phyloP scores from a whole-genome alignment of 1,140 invertebrate genomes.

The Elysia chlorotica region DNA sequence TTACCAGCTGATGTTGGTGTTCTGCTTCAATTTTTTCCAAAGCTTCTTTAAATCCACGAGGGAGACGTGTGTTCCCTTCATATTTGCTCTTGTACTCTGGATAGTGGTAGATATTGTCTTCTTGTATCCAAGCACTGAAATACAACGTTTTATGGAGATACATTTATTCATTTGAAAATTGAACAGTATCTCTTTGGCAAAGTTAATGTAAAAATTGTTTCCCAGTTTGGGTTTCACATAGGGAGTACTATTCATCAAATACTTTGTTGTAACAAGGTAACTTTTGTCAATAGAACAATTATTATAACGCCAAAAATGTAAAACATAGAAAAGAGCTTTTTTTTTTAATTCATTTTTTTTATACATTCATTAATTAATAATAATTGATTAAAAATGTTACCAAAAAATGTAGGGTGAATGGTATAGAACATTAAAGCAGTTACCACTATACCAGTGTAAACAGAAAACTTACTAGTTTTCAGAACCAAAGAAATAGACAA shows the following conservation, averaged over 20 bases:
- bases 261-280: too few species aligned
- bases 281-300: background rate
- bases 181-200: too few species aligned
- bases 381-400: background rate
- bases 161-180: too few species aligned
- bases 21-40: constrained; percentile 82
- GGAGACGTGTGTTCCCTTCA: constrained; percentile 75
- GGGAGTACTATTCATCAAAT: too few species aligned
- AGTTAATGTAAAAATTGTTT: too few species aligned
- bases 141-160: too few species aligned
- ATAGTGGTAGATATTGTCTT: constrained; percentile 83
- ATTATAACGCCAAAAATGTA: background rate
- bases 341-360: too few species aligned
- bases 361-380: background rate
- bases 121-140: constrained; percentile 89
- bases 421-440: too few species aligned
- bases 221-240: too few species aligned
- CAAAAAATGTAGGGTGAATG: too few species aligned
- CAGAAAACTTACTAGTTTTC: constrained; percentile 85
- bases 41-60: constrained; percentile 81
- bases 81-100: constrained; percentile 80
- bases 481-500: constrained; percentile 92
- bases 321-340: too few species aligned
- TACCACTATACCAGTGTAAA: too few species aligned
- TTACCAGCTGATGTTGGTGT: constrained; percentile 43